These are phyloP conservation scores for Halyomorpha halys DNA, from an alignment of 1,140 invertebrate genomes.

Conservation along the genomic window DNA sequence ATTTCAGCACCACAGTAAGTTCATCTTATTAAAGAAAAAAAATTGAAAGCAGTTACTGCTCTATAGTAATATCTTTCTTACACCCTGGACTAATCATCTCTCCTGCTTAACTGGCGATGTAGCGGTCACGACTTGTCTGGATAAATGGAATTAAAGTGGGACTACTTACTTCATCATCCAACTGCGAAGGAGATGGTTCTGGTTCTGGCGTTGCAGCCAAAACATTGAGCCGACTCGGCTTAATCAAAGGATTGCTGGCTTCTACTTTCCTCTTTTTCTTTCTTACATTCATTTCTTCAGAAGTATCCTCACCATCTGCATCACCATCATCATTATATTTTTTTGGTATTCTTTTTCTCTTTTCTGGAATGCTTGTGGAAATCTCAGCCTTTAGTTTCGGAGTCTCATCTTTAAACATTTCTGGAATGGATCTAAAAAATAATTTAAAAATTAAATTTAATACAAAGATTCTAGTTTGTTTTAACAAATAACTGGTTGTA, in stretches of 20 bases:
- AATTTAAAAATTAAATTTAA: constrained; percentile 6
- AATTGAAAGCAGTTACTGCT: no score
- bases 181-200: neutral
- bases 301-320: neutral
- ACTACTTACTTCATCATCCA: no score
- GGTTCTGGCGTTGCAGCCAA: neutral
- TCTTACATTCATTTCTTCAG: neutral
- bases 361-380: constrained; percentile 1
- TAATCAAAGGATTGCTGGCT: constrained; percentile 1
- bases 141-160: no score
- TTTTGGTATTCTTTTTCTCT: neutral
- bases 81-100: no score
- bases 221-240: constrained; percentile 4
- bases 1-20: no score
- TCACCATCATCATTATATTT: neutral
- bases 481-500: neutral
- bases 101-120: no score
- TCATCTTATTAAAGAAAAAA: no score
- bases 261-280: constrained; percentile 9
- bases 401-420: constrained; percentile 21
- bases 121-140: no score
- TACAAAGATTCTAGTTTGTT: no score
- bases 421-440: constrained; percentile 21
- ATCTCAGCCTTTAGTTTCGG: neutral
- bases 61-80: no score